Base-by-base conservation (phyloP, 2,113 vertebrate species). In the Oncorhynchus masou region DNA sequence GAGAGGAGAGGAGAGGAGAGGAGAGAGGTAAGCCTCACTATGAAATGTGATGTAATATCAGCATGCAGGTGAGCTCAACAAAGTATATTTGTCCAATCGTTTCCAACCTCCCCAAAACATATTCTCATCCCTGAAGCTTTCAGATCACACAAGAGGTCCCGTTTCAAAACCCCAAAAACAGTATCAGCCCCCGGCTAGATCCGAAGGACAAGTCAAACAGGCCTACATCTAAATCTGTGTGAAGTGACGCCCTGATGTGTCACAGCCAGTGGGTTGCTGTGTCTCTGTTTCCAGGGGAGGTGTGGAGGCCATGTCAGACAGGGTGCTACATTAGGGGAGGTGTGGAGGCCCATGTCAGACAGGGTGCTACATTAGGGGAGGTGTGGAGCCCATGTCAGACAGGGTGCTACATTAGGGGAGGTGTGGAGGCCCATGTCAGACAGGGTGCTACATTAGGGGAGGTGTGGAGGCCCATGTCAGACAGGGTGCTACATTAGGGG, bases 241-340 rank as follows among this genome's bases (percentile, higher is more conserved):
- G 31, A 60, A 87, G 85, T 84, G 86, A 85, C 82, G 81, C 83
- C 75, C 77, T 65, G 81, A 8, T 81, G 71, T 54, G 79, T 66
- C 85, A 70, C 73, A 77, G 59, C 82, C 75, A 16, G 79, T 51
- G 25, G 24, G 22, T n/a, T 34, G 80, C 11, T 45, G 82, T 16
- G 70, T 88, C 87, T 12, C 1, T 22, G 83, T 31, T 84, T 78
- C 79, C 70, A 77, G 27, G 75, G 81, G 70, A 72, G 70, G 85
- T 74, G 78, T 24, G 27, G 75, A 82, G 85, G 85, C 79, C 31
- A 34, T 81, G 76, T 83, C 74, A 84, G 79, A 80, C 79, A 70
- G 75, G 79, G 69, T 16, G 79, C 83, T 88, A 65, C 71, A 88
- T 2, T 2, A 25, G 25, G 2, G 25, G 25, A 25, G 25, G 25